Percentiles rank a stretch among this genome's conserved stretches.
phyloP scores from a whole-genome alignment of 2,888 invertebrate species.

The Melinopterus prodromus region DNA sequence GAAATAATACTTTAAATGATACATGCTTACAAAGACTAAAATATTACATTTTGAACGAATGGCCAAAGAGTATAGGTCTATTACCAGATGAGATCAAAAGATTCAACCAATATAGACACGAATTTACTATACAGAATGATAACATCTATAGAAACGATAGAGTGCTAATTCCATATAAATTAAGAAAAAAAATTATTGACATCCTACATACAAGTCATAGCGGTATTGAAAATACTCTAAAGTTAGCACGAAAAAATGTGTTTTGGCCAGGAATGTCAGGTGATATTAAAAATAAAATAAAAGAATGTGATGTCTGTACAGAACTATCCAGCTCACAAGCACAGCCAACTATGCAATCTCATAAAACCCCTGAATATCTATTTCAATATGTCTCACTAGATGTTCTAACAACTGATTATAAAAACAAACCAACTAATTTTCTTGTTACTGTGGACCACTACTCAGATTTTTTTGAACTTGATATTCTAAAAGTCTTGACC shows the following conservation, averaged over 20 bases:
- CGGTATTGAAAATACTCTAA: slow-evolving; percentile 10
- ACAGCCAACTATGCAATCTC: slow-evolving; percentile 7
- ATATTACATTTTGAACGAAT: slow-evolving; percentile 5
- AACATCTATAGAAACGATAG: not conserved
- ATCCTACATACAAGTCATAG: slow-evolving; percentile 18
- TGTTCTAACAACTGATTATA: too few relatives aligned
- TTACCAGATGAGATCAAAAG: slow-evolving; percentile 11
- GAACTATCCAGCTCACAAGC: not conserved
- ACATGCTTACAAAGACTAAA: slow-evolving; percentile 7
- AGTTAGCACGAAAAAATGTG: slow-evolving; percentile 9
- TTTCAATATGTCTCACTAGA: not conserved
- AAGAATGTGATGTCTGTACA: not conserved
- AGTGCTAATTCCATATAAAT: not conserved
- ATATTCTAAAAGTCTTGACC: too few relatives aligned
- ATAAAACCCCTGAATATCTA: not conserved
- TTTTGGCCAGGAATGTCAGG: slow-evolving; percentile 23
- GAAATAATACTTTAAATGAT: not conserved
- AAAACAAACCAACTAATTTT: too few relatives aligned
- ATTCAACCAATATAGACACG: not conserved
- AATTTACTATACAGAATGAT: not conserved
- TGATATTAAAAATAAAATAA: slow-evolving; percentile 16
- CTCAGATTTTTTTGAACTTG: too few relatives aligned
- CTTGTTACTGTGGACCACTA: too few relatives aligned
- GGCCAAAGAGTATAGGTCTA: slow-evolving; percentile 17
- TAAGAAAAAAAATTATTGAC: slow-evolving; percentile 15